Evolutionary conservation across 2,113 vertebrate species (phyloP), one percentile per base, ranked within the genome.

Genomic region (Atrichornis clamosus): DNA sequence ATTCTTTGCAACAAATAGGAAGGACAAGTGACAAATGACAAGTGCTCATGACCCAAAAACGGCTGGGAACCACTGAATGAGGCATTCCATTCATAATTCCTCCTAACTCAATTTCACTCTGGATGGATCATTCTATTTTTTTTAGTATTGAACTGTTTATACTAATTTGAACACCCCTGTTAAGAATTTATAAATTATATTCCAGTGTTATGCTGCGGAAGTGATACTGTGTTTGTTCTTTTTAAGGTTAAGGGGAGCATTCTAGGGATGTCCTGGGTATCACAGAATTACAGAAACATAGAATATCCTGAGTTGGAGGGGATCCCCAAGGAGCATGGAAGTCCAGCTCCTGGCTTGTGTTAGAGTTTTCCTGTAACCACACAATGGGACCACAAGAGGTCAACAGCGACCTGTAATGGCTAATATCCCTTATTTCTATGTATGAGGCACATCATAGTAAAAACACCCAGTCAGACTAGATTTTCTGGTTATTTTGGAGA

Each of bases 381-480:
- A 17, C 14, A 33, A 26, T 0, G 35, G 44, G 27, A 32, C 94
- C 96, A 86, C 93, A 69, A 85, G 95, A 94, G 95, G 95, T 50
- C 90, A 85, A 75, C 81, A 90, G 67, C 4, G 82, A 80, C 32
- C 58, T 84, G 8, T 58, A 28, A 30, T 30, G 41, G 2, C 20
- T 30, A 7, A 22, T 32, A 11, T 5, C 27, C 27, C 5, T 44
- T 22, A 6, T 27, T 47, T 7, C 19, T 12, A 2, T 2, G 7
- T 1, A 4, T 10, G 10, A 33, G 24, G 62, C 6, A 4, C 3
- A 3, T 41, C 19, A 2, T 2, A 21, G 11, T 8, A 22, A 27
- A n/a, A 65, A 13, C 7, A 26, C 0, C 3, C 27, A 10, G 4
- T 59, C 24, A 56, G 10, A 15, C 4, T 17, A 11, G 39, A 41